phyloP scores from a whole-genome alignment of 2,113 vertebrate genomes.

The Myrmecophaga tridactyla region DNA sequence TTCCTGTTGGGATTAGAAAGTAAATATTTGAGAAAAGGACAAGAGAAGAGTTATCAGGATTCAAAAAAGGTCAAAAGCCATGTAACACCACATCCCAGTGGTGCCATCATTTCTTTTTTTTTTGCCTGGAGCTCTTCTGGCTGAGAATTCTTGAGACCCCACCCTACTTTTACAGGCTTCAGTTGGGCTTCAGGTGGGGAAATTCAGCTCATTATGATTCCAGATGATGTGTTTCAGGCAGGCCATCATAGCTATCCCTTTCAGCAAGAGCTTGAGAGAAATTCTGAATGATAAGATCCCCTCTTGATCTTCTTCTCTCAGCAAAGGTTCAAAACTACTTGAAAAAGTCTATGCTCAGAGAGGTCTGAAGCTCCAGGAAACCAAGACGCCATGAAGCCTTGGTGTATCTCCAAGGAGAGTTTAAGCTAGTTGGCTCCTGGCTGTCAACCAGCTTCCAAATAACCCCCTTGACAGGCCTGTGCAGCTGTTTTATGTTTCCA shows the following conservation, averaged over 20 bases:
- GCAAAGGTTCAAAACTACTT: not conserved
- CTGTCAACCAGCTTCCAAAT: constrained; percentile 39
- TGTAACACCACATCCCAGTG: not conserved
- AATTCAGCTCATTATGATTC: not conserved
- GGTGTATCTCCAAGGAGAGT: constrained; percentile 38
- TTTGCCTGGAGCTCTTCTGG: not conserved
- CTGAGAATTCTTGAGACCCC: not conserved
- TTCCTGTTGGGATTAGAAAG: not conserved
- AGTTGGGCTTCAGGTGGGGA: not conserved
- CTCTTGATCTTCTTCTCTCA: not conserved
- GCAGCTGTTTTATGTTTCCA: constrained; percentile 70
- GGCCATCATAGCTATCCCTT: not conserved
- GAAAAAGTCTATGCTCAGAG: not conserved
- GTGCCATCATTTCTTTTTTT: not conserved
- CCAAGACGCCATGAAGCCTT: not conserved
- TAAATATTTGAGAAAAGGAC: not conserved
- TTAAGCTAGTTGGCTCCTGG: constrained; percentile 23
- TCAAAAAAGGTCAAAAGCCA: constrained; percentile 7
- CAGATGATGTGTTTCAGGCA: not conserved
- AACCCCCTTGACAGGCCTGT: not conserved
- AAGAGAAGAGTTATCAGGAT: not conserved
- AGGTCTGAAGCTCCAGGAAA: not conserved
- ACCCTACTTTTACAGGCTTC: not conserved
- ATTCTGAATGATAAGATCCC: not conserved
- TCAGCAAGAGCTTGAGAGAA: not conserved